Evolutionary conservation across 1,140 invertebrate genomes (phyloP).

Genomic region (Temnothorax nylanderi): DNA sequence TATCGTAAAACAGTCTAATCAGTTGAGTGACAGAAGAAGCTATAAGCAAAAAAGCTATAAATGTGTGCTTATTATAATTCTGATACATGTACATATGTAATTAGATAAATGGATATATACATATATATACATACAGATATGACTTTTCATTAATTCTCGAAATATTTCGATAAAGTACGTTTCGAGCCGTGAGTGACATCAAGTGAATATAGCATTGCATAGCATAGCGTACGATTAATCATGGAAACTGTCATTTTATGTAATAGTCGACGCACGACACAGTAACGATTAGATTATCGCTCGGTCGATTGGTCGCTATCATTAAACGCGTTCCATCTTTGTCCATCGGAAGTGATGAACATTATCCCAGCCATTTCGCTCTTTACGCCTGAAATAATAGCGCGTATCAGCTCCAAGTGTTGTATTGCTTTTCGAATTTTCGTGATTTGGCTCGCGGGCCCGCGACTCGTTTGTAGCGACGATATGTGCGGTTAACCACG

Average conservation of each 20-base stretch:
- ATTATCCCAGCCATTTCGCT: slow-evolving; percentile 6
- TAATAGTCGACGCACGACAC: slow-evolving; percentile 45
- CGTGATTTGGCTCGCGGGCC: slow-evolving; percentile 50
- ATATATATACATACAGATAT: neutral
- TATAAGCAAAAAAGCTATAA: neutral
- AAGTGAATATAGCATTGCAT: slow-evolving; percentile 40
- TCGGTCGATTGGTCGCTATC: slow-evolving; percentile 35
- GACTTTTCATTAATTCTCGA: slow-evolving; percentile 41
- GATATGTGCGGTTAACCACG: slow-evolving; percentile 69
- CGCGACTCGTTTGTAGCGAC: slow-evolving; percentile 54
- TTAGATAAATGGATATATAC: neutral
- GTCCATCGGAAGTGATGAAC: slow-evolving; percentile 31
- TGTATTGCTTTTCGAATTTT: slow-evolving; percentile 70
- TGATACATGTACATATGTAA: too few relatives aligned
- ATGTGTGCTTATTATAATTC: neutral
- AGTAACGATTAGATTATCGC: slow-evolving; percentile 55
- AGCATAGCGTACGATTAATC: slow-evolving; percentile 31
- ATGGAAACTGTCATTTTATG: slow-evolving; percentile 58
- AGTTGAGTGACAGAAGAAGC: neutral
- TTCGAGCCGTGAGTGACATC: neutral
- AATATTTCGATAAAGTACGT: slow-evolving; percentile 36
- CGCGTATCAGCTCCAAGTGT: slow-evolving; percentile 65
- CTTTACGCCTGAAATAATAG: slow-evolving; percentile 69
- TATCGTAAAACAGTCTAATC: neutral
- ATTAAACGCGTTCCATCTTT: slow-evolving; percentile 47